Evolutionary conservation across 2,797 vertebrate genomes (phyloP), one percentile per base, ranked within the genome.

Genomic region (Apogon hyalosoma): DNA sequence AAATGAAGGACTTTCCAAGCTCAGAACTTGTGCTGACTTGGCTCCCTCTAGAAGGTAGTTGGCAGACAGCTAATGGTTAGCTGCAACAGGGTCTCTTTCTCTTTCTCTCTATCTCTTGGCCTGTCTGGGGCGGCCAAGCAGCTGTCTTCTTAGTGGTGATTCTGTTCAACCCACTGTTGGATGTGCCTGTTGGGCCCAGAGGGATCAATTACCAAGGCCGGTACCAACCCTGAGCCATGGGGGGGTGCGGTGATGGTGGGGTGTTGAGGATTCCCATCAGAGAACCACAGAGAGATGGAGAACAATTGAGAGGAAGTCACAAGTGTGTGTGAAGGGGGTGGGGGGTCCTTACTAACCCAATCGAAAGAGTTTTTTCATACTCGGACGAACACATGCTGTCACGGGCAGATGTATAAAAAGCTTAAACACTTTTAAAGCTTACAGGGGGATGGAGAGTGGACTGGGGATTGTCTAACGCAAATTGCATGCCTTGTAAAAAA

Each of bases 171-270:
- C 74, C 79, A 62, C 74, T 71, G 76, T 84, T 86, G 79, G 87
- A 89, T 90, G 75, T 83, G 87, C 68, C 82, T 77, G 40, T 40
- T 75, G 79, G 85, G 82, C 91, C 88, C 92, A 90, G 64, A 87
- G 94, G 92, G 94, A 94, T 94, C 92, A 94, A 94, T 94, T 94
- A 94, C 80, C 61, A 68, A 81, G 75, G 73, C 87, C 47, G 59
- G 85, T 88, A 85, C 87, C 46, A 40, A 85, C 80, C 85, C 87
- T 67, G 53, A 81, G 79, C 85, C 76, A 41, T 40, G 2, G 33
- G 52, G 47, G 49, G 36, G 24, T 2, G 13, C 9, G 41, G 55
- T 24, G 69, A 48, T 50, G 61, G 46, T 15, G 55, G 41, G 45
- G 40, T 13, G 41, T 47, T 49, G 40, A 64, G 77, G 53, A 72